Conservation (phyloP, 2,888 invertebrate species). For the Chaetogeoica ovagalla region DNA sequence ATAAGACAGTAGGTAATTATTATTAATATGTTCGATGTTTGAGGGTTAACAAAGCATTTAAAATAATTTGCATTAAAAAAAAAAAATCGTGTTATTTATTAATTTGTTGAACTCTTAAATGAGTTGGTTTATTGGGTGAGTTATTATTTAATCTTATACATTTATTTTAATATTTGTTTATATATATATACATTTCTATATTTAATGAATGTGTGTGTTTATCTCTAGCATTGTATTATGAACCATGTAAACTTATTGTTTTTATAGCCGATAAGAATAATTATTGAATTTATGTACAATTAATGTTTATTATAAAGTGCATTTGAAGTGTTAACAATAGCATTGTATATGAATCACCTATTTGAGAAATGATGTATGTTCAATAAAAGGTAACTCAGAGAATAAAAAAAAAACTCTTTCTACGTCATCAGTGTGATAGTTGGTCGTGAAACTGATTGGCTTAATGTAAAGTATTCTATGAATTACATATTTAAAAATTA, state of each 20-base stretch:
- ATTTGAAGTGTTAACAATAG: conserved; percentile 16
- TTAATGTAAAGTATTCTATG: no score
- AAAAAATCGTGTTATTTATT: background rate
- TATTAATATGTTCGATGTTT: background rate
- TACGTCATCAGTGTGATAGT: no score
- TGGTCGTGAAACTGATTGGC: no score
- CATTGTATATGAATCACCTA: background rate
- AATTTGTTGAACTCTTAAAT: background rate
- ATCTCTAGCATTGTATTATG: background rate
- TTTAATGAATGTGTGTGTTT: conserved; percentile 16
- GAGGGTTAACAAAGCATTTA: conserved; percentile 14
- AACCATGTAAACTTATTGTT: conserved; percentile 5
- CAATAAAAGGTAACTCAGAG: no score
- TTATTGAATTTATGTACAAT: background rate
- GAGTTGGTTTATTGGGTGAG: background rate
- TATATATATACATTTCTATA: background rate
- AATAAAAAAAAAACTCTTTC: no score
- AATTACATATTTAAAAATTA: no score
- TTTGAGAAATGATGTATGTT: no score
- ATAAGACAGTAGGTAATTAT: background rate
- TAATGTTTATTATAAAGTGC: background rate
- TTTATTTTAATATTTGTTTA: background rate
- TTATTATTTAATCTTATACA: background rate
- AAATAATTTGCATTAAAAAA: background rate
- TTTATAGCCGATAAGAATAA: conserved; percentile 7